Evolutionary conservation across 2,888 invertebrate genomes (phyloP), one percentile per base, ranked within the genome.

Genomic region (Melanargia galathea): DNA sequence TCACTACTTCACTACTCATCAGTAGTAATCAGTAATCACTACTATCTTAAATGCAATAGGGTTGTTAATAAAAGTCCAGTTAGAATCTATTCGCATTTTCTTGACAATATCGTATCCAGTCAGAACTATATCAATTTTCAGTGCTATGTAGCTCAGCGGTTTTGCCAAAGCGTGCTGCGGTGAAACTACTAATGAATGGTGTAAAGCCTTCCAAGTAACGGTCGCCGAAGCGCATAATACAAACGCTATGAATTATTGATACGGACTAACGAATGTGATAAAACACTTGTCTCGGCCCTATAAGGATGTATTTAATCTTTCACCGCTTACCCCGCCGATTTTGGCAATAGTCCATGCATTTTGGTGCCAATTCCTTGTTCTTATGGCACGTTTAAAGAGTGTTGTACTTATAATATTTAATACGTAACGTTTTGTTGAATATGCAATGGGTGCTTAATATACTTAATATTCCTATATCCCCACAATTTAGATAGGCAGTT

Each of bases 121-220:
- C 38, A 38, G n/a, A 18, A 26, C 38, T 73, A 63, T 77, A 76
- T 52, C 49, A 71, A 30, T 49, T 67, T 70, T 68, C 73, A 79
- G 72, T 70, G 83, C 80, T 84, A 88, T 87, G 86, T 87, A 79
- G 83, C 84, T 79, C 87, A 89, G 86, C 87, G 90, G 90, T 89
- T 90, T 89, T 90, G 90, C 90, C 90, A 91, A 90, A 91, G 90
- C 83, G 72, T 76, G 75, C 82, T 84, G 85, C 86, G 87, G 79
- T 78, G 74, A 79, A 86, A 90, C 86, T 90, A 90, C 90, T 88
- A 90, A 90, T 91, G 90, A 88, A 86, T 78, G 74, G 75, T 81
- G 79, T 84, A 81, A n/a, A 87, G 86, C 82, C 86, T 90, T 91
- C 90, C 88, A 90, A 87, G 89, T 90, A 91, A 87, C 89, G 87